Evolutionary conservation across 2,888 invertebrate species (phyloP).

Genomic region (Drosophila borealis): DNA sequence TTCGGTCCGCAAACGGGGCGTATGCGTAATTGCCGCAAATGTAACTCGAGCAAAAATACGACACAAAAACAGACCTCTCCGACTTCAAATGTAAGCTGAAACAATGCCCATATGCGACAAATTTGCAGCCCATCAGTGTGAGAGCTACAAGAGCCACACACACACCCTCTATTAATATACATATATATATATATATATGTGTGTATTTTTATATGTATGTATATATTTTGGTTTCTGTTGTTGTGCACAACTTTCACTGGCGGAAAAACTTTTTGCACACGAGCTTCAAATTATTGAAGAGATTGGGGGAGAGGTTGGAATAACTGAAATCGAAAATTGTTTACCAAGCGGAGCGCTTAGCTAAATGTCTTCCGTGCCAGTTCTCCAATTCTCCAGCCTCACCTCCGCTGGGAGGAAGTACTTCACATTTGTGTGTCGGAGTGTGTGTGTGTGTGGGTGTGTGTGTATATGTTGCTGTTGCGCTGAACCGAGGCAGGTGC

Average conservation of each 20-base stretch:
- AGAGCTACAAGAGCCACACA: not conserved
- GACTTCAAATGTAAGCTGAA: slow-evolving; percentile 32
- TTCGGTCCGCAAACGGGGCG: slow-evolving; percentile 26
- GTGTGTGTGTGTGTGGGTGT: slow-evolving; percentile 9
- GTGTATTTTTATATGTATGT: not conserved
- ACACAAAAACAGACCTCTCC: slow-evolving; percentile 9
- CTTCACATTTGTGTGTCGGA: slow-evolving; percentile 36
- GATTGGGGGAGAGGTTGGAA: too few relatives aligned
- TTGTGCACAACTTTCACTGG: slow-evolving; percentile 60
- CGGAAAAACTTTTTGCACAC: slow-evolving; percentile 67
- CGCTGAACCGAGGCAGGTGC: slow-evolving; percentile 63
- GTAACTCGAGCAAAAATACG: slow-evolving; percentile 37
- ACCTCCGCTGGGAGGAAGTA: slow-evolving; percentile 63
- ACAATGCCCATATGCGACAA: slow-evolving; percentile 34
- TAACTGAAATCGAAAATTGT: slow-evolving; percentile 76
- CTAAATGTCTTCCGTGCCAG: slow-evolving; percentile 79
- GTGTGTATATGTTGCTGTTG: slow-evolving; percentile 23
- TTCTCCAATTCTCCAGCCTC: slow-evolving; percentile 50
- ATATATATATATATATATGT: not conserved
- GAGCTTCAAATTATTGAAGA: slow-evolving; percentile 56
- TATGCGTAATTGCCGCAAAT: slow-evolving; percentile 48
- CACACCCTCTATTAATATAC: slow-evolving; percentile 3
- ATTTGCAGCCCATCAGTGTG: slow-evolving; percentile 34
- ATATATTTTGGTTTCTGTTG: slow-evolving; percentile 13
- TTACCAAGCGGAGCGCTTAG: slow-evolving; percentile 79